A percentile compares a stretch with the other conserved stretches of the same genome.
These are phyloP conservation scores for Sinocyclocheilus anshuiensis DNA, from an alignment of 2,113 vertebrate species.

Conservation along the genomic window DNA sequence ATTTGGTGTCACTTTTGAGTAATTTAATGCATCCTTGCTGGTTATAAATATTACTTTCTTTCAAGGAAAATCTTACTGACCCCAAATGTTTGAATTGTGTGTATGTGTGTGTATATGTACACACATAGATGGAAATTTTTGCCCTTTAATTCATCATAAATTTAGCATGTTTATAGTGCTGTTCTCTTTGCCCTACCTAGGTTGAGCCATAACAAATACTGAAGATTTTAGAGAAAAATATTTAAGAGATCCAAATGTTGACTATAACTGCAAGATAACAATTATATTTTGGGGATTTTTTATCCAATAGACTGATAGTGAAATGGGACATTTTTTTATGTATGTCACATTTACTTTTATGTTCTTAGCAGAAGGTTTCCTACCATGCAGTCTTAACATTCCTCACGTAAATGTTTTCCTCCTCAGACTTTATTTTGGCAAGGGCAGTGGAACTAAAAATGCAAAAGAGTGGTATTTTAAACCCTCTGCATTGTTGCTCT, in stretches of 20 bases:
- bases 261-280: background rate
- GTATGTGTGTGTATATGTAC: no score
- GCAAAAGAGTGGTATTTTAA: conserved; percentile 35
- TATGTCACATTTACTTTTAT: conserved; percentile 3
- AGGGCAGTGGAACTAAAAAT: conserved; percentile 30
- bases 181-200: background rate
- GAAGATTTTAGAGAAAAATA: background rate
- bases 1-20: no score
- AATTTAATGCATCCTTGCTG: no score
- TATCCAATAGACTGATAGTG: background rate
- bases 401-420: conserved; percentile 32
- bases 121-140: no score
- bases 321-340: background rate
- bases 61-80: no score
- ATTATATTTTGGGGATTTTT: background rate
- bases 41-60: no score
- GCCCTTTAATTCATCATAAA: background rate
- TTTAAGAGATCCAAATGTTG: background rate
- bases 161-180: background rate
- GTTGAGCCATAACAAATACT: background rate
- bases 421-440: conserved; percentile 55
- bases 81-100: no score
- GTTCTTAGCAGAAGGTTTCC: conserved; percentile 1
- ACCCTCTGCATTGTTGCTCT: conserved; percentile 18
- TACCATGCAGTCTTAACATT: conserved; percentile 39